A percentile compares a stretch with the other conserved stretches of the same genome.
Evolutionary conservation across 2,888 invertebrate genomes (phyloP).

Genomic region (Cosmia pyralina): DNA sequence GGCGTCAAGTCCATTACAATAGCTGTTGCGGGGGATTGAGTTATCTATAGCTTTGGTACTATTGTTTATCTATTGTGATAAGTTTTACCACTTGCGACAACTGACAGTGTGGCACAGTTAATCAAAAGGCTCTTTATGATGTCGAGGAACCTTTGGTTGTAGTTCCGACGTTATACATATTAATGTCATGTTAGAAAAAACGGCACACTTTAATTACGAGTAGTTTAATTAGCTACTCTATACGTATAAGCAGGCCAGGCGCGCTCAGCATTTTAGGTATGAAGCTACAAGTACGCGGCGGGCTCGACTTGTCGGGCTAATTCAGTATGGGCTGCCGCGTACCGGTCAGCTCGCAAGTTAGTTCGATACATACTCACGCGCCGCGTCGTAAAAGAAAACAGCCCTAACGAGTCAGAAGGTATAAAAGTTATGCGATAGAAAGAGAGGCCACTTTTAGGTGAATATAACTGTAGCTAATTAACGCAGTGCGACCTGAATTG

Average conservation of each 20-base stretch:
- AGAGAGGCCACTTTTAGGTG: too few species aligned
- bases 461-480: too few species aligned
- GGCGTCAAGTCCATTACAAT: neutral
- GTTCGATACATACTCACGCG: too few species aligned
- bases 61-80: conserved; percentile 38
- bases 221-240: conserved; percentile 24
- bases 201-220: conserved; percentile 35
- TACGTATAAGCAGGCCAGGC: neutral
- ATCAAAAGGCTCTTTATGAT: conserved; percentile 18
- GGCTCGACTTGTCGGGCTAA: too few species aligned
- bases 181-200: conserved; percentile 28
- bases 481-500: too few species aligned
- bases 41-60: conserved; percentile 26
- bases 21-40: neutral
- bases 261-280: too few species aligned
- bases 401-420: too few species aligned
- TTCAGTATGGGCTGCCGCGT: too few species aligned
- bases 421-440: too few species aligned
- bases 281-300: too few species aligned
- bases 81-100: conserved; percentile 19
- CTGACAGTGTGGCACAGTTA: conserved; percentile 29
- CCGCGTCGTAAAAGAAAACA: too few species aligned
- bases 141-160: conserved; percentile 19
- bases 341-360: too few species aligned
- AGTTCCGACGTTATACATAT: neutral